A percentile compares a stretch with the other conserved stretches of the same genome.
Evolutionary conservation across 2,113 vertebrate species (phyloP).

Genomic region (Chaenocephalus aceratus): DNA sequence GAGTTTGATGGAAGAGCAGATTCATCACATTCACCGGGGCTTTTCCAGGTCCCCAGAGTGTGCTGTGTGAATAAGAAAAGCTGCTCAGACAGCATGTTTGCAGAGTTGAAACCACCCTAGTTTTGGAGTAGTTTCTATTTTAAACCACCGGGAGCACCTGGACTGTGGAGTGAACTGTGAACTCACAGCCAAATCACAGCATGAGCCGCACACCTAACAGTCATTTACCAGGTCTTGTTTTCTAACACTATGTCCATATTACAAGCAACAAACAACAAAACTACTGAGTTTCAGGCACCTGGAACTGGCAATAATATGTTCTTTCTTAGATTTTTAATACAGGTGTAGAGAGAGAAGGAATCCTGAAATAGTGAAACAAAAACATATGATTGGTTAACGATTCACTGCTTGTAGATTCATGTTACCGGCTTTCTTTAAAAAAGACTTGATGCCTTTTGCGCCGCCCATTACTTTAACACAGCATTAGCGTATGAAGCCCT

Average conservation of each 20-base stretch:
- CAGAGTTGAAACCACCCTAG: constrained; percentile 31
- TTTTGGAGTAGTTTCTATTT: constrained; percentile 36
- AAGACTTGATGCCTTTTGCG: neutral
- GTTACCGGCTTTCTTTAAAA: no score
- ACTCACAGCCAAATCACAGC: constrained; percentile 9
- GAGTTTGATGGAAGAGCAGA: constrained; percentile 53
- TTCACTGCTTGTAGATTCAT: no score
- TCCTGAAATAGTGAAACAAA: no score
- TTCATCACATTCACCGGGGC: constrained; percentile 66
- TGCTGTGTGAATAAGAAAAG: constrained; percentile 33
- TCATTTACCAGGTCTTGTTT: neutral
- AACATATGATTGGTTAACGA: no score
- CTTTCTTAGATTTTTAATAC: no score
- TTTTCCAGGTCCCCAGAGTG: constrained; percentile 46
- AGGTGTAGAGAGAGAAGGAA: no score
- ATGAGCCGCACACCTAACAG: neutral
- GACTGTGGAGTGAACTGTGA: constrained; percentile 20
- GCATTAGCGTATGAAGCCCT: neutral
- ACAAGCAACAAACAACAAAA: no score
- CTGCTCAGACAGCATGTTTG: constrained; percentile 56
- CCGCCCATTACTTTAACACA: neutral
- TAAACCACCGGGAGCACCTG: constrained; percentile 41
- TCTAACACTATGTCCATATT: no score
- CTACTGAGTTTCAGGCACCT: no score
- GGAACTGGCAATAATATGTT: no score